Percentiles rank a stretch among this genome's conserved stretches.
Evolutionary conservation across 2,888 invertebrate species (phyloP).

Genomic region (Hoplodrina ambigua): DNA sequence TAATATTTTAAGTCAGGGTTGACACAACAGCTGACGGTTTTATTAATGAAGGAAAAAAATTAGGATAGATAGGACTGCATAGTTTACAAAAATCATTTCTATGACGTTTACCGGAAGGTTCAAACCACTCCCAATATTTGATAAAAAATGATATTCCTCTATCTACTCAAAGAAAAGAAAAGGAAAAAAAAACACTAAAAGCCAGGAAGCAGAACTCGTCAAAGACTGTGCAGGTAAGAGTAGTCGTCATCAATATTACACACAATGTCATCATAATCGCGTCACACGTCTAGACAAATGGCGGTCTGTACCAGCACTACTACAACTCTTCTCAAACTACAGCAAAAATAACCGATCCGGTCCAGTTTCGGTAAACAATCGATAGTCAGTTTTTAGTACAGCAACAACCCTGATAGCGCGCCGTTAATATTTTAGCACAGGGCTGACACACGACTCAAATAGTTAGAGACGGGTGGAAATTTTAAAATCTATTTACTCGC

Average conservation of each 20-base stretch:
- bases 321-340: neutral
- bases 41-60: slow-evolving; percentile 12
- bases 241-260: too few species aligned
- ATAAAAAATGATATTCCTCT: too few species aligned
- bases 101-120: neutral
- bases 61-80: neutral
- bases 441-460: slow-evolving; percentile 53
- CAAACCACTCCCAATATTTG: too few species aligned
- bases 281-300: neutral
- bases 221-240: too few species aligned
- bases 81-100: neutral
- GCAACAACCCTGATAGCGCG: slow-evolving; percentile 29
- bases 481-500: slow-evolving; percentile 53
- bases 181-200: too few species aligned
- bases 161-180: too few species aligned
- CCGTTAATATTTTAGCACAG: slow-evolving; percentile 65
- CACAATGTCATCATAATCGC: too few species aligned
- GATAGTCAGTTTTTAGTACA: neutral
- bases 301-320: too few species aligned
- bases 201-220: too few species aligned
- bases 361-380: slow-evolving; percentile 8
- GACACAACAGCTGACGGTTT: slow-evolving; percentile 1
- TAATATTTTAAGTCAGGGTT: slow-evolving; percentile 51
- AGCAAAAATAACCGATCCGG: neutral
- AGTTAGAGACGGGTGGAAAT: slow-evolving; percentile 25